phyloP scores from a whole-genome alignment of 2,888 invertebrate species.

The Nephrotoma guestfalica region DNA sequence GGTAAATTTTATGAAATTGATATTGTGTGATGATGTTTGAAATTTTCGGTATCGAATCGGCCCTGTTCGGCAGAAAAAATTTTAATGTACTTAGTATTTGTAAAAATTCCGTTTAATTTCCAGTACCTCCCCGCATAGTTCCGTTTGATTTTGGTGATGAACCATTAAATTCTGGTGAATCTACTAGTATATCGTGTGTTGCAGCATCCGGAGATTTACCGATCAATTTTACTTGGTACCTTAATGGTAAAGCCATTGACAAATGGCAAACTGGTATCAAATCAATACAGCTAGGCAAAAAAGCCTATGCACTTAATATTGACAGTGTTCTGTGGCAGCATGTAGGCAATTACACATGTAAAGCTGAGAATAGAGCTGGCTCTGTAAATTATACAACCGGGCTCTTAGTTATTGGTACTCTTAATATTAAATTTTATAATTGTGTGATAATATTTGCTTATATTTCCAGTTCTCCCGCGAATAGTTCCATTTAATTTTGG shows the following conservation, averaged over 20 bases:
- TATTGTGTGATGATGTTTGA: constrained; percentile 11
- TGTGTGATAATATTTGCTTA: constrained; percentile 5
- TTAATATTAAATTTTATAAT: constrained; percentile 17
- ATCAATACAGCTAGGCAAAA: constrained; percentile 18
- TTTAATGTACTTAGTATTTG: constrained; percentile 46
- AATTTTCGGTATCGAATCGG: constrained; percentile 37
- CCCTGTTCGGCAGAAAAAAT: constrained; percentile 39
- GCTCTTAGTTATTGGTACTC: constrained; percentile 56
- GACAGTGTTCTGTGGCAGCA: constrained; percentile 46
- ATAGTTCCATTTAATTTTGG: constrained; percentile 64
- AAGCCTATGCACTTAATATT: constrained; percentile 24
- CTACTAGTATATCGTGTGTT: constrained; percentile 33
- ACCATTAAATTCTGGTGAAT: constrained; percentile 19
- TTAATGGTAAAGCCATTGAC: constrained; percentile 33
- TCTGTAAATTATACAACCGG: constrained; percentile 48
- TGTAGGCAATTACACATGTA: constrained; percentile 49
- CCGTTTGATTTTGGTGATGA: constrained; percentile 64
- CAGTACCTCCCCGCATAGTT: constrained; percentile 60
- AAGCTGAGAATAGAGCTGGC: constrained; percentile 57
- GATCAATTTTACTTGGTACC: constrained; percentile 39
- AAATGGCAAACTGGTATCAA: constrained; percentile 17
- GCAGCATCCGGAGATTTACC: constrained; percentile 39
- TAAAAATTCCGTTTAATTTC: constrained; percentile 17
- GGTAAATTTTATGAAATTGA: constrained; percentile 22
- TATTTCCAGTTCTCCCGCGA: constrained; percentile 49